Evolutionary conservation across 1,140 invertebrate genomes (phyloP), one percentile per base, ranked within the genome.

Genomic region (Drosophila punjabiensis): DNA sequence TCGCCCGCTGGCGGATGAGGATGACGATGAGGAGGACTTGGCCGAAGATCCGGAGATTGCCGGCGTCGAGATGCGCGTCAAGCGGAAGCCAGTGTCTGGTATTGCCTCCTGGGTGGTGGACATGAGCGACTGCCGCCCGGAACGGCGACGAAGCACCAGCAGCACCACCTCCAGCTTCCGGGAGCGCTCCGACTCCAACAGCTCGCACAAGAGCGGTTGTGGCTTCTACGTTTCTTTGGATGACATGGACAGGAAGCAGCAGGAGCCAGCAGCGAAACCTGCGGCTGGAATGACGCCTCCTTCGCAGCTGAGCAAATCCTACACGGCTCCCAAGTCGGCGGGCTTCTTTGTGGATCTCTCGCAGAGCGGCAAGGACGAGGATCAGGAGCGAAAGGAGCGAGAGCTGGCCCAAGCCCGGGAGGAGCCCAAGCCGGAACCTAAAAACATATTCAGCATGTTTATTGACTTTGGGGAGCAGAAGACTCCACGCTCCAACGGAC

Each of bases 371-470:
- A 39, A 62, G 5, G 77, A 84, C 18, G 60, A 81, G 32, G 47
- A 68, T 6, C 52, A 55, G 37, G 20, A 50, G 18, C 63, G 61
- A 16, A 13, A 65, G 13, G 30, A 59, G 50, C 47, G 39, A 52
- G 10, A n/a, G 37, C 9, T n/a, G 80, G 24, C 28, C 9, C 37
- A 62, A 18, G 20, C 48, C 11, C 52, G 65, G 62, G 18, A 74
- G 13, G 35, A 63, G 47, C 35, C 52, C 56, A 16, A 20, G 43
- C 37, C 73, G 13, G 94, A 94, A 35, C 95, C 95, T 43, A 96
- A 96, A 76, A 96, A 96, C 76, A 95, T 96, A 35, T 96, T 96
- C 79, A 96, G 95, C 5, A 96, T 96, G 96, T 96, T 96, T 43
- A 96, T 96, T 55, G 95, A 96, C 88, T 93, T 96, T 50, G 95